These are phyloP conservation scores for Smutsia temminckii DNA, from an alignment of 2,797 vertebrate species.

Conservation along the genomic window DNA sequence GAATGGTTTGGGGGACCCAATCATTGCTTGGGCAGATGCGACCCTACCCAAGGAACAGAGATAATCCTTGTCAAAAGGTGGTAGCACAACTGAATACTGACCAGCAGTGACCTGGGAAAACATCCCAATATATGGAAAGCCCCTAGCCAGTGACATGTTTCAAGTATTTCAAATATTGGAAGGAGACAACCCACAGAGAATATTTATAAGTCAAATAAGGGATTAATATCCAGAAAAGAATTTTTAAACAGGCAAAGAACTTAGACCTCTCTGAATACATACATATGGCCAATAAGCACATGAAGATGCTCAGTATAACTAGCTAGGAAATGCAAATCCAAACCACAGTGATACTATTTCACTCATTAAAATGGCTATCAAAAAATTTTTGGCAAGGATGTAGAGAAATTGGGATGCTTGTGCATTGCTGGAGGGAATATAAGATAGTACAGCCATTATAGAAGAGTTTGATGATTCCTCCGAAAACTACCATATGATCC, in stretches of 20 bases:
- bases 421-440: neutral
- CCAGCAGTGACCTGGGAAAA: neutral
- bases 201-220: neutral
- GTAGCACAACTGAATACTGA: neutral
- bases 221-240: neutral
- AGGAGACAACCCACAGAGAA: neutral
- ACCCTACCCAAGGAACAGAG: neutral
- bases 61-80: neutral
- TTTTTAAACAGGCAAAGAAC: neutral
- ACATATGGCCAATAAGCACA: neutral
- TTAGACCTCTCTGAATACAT: neutral
- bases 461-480: neutral
- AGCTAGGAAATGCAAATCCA: neutral
- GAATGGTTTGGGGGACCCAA: neutral
- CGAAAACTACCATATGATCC: neutral
- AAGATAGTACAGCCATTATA: neutral
- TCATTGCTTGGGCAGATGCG: neutral
- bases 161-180: neutral
- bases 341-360: neutral
- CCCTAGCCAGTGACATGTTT: neutral
- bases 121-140: neutral
- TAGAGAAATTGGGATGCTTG: neutral
- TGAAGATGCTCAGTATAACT: neutral
- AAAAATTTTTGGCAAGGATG: neutral
- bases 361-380: neutral